A percentile compares a stretch with the other conserved stretches of the same genome.
Conservation (phyloP, 2,797 vertebrate genomes). For the Pangasius djambal region DNA sequence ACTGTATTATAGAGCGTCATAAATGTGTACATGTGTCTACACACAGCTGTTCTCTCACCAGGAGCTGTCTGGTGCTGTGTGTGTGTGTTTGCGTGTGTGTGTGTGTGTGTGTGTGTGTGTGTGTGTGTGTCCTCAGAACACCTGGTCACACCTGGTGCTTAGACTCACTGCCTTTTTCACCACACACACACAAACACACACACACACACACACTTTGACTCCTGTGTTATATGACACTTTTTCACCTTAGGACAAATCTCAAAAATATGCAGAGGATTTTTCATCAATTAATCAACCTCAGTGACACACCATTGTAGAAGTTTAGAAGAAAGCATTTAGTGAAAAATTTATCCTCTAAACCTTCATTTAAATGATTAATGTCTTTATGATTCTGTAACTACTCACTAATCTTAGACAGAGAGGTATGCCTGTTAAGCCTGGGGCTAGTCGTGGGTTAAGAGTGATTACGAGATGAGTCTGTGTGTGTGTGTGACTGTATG, state of each 20-base stretch:
- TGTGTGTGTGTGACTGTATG: not conserved
- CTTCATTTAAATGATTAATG: not conserved
- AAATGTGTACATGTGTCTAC: not conserved
- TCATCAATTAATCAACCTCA: not conserved
- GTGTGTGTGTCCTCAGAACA: not conserved
- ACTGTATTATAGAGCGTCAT: not conserved
- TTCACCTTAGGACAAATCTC: not conserved
- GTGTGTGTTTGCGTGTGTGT: not conserved
- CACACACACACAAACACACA: not conserved
- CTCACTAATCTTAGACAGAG: slow-evolving; percentile 21
- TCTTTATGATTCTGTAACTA: slow-evolving; percentile 3
- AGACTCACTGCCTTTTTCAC: not conserved
- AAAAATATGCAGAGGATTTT: not conserved
- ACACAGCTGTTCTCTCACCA: not conserved
- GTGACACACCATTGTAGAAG: not conserved
- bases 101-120: not conserved
- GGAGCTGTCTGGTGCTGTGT: not conserved
- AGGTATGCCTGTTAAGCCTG: slow-evolving; percentile 14
- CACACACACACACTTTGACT: not conserved
- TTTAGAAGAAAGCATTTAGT: not conserved
- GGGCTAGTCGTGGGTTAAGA: not conserved
- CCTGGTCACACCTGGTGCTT: slow-evolving; percentile 27
- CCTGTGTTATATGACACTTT: not conserved
- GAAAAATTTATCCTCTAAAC: not conserved
- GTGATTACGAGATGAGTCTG: slow-evolving; percentile 3